These are phyloP conservation scores for Premnoplex brunnescens DNA, from an alignment of 2,797 vertebrate species.

Conservation along the genomic window DNA sequence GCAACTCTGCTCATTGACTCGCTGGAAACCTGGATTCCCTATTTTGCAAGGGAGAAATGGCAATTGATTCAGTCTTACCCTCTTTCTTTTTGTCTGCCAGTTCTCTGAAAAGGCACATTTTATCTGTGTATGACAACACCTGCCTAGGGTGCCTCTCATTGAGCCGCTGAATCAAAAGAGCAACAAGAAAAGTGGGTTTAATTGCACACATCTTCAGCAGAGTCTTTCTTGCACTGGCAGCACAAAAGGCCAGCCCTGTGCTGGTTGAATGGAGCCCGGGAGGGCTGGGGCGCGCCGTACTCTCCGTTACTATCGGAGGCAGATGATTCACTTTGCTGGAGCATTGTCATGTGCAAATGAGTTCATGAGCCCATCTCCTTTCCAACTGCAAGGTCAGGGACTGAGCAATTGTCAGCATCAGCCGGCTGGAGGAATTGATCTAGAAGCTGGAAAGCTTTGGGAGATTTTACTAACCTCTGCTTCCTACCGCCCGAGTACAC, in stretches of 20 bases:
- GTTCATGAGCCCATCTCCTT: slow-evolving; percentile 77
- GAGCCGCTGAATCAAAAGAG: slow-evolving; percentile 78
- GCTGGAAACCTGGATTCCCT: slow-evolving; percentile 14
- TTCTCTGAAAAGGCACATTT: slow-evolving; percentile 69
- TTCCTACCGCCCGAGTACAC: neutral
- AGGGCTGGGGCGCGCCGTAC: slow-evolving; percentile 74
- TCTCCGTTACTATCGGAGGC: slow-evolving; percentile 75
- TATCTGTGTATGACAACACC: slow-evolving; percentile 77
- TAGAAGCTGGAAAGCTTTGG: slow-evolving; percentile 38
- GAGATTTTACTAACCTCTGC: slow-evolving; percentile 44
- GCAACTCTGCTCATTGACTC: slow-evolving; percentile 29
- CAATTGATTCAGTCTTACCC: slow-evolving; percentile 64
- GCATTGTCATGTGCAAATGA: slow-evolving; percentile 80
- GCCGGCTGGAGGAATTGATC: slow-evolving; percentile 69
- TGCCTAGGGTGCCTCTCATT: slow-evolving; percentile 73
- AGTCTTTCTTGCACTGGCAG: slow-evolving; percentile 74
- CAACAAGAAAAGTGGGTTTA: slow-evolving; percentile 81
- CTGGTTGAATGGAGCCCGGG: slow-evolving; percentile 70
- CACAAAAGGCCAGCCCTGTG: slow-evolving; percentile 74
- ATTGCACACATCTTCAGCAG: slow-evolving; percentile 76
- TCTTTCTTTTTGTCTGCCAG: slow-evolving; percentile 53
- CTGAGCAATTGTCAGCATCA: slow-evolving; percentile 73
- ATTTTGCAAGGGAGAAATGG: slow-evolving; percentile 66
- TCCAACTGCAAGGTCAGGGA: slow-evolving; percentile 74
- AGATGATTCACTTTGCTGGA: slow-evolving; percentile 74